Evolutionary conservation across 1,140 invertebrate genomes (phyloP), one percentile per base, ranked within the genome.

Genomic region (Musca domestica): DNA sequence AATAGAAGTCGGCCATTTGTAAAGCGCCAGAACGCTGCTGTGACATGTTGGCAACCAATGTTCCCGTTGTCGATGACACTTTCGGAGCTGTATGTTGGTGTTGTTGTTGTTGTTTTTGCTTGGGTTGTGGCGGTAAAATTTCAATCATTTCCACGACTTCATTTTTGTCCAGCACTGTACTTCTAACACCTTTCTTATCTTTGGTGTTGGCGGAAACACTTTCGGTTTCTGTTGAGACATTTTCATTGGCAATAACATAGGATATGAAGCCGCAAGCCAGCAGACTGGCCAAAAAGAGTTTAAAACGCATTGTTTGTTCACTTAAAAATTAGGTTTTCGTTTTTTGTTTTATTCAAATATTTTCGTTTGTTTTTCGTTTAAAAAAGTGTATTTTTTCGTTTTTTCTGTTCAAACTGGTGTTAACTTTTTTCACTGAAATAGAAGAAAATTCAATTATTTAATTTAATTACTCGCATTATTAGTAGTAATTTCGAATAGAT

Each of bases 231-330:
- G 71, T 66, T 30, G 77, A 80, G 41, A 80, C 61, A 61, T 80
- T 80, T 71, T 80, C 77, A 66, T 75, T 80, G 67, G 77, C 77
- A 48, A 77, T 72, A 65, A 75, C 77, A 66, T 71, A 75, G 72
- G 72, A 74, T 71, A 77, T 76, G 27, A 80, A 77, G 71, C 71
- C 76, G 6, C 74, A 80, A 67, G 74, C 76, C 74, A 80, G 72
- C 67, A 71, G 72, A 73, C 76, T 76, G 66, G 74, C 74, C 70
- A 80, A 49, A 76, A 80, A 76, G 58, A 77, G 69, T 80, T 80
- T 79, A 61, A 80, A 76, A 65, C 77, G 77, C 77, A 80, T 79
- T 73, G 70, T 76, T 72, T 69, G 17, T 58, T 65, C 64, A 66
- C 64, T 71, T 64, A 70, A 67, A 64, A 69, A 23, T 71, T 71